Conservation (phyloP, 2,888 invertebrate genomes). For the Ectropis crepuscularia region DNA sequence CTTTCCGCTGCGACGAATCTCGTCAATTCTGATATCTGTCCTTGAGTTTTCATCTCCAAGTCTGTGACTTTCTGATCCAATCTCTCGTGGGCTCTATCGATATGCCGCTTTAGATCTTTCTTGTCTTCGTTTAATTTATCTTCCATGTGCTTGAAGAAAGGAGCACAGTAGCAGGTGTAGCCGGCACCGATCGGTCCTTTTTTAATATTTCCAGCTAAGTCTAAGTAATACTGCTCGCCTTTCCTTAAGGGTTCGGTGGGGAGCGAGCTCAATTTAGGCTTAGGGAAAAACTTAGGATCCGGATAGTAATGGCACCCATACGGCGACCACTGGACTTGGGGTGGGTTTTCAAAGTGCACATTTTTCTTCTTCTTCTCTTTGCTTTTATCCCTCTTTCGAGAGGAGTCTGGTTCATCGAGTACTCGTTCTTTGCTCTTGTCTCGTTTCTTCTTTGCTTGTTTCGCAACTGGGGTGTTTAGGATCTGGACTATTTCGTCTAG, state of each 20-base stretch:
- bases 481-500: slow-evolving; percentile 93
- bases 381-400: slow-evolving; percentile 73
- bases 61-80: slow-evolving; percentile 93
- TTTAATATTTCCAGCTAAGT: slow-evolving; percentile 96
- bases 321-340: slow-evolving; percentile 90
- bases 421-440: slow-evolving; percentile 83
- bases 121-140: slow-evolving; percentile 92
- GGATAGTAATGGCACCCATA: slow-evolving; percentile 97
- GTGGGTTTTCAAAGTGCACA: slow-evolving; percentile 81
- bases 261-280: slow-evolving; percentile 93
- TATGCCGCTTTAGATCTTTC: slow-evolving; percentile 90
- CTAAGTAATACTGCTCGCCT: slow-evolving; percentile 97
- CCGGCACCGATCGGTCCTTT: slow-evolving; percentile 98
- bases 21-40: slow-evolving; percentile 88
- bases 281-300: slow-evolving; percentile 93
- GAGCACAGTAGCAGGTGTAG: slow-evolving; percentile 96
- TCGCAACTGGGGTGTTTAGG: slow-evolving; percentile 84
- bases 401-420: slow-evolving; percentile 80
- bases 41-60: slow-evolving; percentile 89
- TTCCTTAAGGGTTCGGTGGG: slow-evolving; percentile 93
- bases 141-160: slow-evolving; percentile 95
- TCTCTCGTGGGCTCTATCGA: slow-evolving; percentile 91
- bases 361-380: slow-evolving; percentile 80
- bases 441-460: slow-evolving; percentile 75
- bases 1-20: slow-evolving; percentile 87